Percentiles rank a stretch among this genome's conserved stretches.
phyloP scores from a whole-genome alignment of 2,888 invertebrate genomes.

The Gortyna flavago region DNA sequence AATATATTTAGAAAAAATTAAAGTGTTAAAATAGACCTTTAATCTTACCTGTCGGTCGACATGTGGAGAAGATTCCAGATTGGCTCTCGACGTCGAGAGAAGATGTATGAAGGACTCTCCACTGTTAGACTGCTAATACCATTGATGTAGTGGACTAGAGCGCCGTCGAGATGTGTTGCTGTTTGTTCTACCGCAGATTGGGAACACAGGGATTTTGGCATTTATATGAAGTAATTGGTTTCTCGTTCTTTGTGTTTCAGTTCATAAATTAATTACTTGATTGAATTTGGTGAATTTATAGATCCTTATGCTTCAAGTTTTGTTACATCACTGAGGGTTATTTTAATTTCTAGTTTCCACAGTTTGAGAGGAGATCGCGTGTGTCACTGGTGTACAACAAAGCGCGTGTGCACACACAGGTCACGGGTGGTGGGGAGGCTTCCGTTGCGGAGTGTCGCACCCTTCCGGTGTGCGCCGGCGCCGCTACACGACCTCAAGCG shows the following conservation, averaged over 20 bases:
- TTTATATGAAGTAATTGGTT: conserved; percentile 23
- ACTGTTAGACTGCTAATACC: conserved; percentile 74
- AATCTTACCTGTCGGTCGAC: conserved; percentile 72
- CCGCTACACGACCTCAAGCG: conserved; percentile 76
- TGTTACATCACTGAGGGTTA: conserved; percentile 19
- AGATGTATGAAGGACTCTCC: conserved; percentile 71
- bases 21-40: conserved; percentile 14
- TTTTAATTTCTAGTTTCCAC: conserved; percentile 34
- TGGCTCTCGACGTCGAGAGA: conserved; percentile 79
- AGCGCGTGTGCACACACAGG: conserved; percentile 80
- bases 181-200: conserved; percentile 55
- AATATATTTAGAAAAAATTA: not conserved
- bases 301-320: conserved; percentile 22
- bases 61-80: conserved; percentile 70
- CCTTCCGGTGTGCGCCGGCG: conserved; percentile 87
- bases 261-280: not conserved
- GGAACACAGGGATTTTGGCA: conserved; percentile 29
- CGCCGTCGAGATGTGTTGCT: conserved; percentile 63
- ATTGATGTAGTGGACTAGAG: conserved; percentile 71
- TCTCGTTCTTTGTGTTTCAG: not conserved
- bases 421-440: conserved; percentile 84
- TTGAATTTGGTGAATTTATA: not conserved
- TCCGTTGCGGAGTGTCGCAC: conserved; percentile 87
- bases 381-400: conserved; percentile 79
- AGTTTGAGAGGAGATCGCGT: conserved; percentile 72